Evolutionary conservation across 2,797 vertebrate species (phyloP).

Genomic region (Potorous gilbertii): DNA sequence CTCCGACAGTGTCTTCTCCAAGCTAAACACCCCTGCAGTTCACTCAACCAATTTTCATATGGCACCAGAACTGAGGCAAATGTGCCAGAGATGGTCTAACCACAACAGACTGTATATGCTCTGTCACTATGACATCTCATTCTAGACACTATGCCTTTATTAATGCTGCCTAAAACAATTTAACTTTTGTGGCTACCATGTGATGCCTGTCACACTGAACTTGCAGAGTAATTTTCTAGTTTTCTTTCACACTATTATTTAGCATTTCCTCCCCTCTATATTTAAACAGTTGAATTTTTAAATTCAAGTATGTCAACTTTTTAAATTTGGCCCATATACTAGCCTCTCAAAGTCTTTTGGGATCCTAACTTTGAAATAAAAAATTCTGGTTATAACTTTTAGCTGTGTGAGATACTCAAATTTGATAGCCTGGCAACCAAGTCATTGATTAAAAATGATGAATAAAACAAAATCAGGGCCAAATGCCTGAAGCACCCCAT

Average conservation of each 20-base stretch:
- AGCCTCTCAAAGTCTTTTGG: background rate
- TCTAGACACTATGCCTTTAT: background rate
- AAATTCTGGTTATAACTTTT: background rate
- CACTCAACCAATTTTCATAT: background rate
- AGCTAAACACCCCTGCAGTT: background rate
- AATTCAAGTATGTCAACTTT: background rate
- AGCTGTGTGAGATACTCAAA: background rate
- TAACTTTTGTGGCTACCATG: background rate
- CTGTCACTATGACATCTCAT: background rate
- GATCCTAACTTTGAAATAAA: background rate
- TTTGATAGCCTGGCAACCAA: background rate
- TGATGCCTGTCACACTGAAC: background rate
- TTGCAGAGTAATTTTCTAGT: background rate
- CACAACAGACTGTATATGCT: background rate
- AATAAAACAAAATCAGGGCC: background rate
- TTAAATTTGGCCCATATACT: background rate
- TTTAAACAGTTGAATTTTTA: background rate
- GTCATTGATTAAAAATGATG: background rate
- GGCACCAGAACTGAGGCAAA: background rate
- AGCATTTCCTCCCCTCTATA: background rate
- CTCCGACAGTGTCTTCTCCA: background rate
- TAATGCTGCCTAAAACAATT: background rate
- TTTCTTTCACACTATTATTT: background rate
- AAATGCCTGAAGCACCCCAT: background rate
- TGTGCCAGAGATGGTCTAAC: background rate